phyloP scores from a whole-genome alignment of 2,797 vertebrate genomes.

The Nannoperca australis region DNA sequence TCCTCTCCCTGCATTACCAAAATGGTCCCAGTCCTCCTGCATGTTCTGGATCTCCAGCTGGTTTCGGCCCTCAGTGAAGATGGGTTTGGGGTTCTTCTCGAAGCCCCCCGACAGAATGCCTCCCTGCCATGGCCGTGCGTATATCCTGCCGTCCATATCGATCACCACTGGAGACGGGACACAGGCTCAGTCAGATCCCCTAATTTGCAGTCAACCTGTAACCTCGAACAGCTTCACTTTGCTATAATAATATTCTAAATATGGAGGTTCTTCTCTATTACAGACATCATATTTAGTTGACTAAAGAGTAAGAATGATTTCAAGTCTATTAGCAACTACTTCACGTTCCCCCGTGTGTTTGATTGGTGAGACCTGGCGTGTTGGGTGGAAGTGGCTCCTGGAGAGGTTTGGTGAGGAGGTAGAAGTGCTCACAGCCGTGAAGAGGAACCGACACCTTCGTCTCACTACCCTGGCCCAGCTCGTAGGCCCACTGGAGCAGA shows the following conservation, averaged over 20 bases:
- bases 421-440: slow-evolving; percentile 98
- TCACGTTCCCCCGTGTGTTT: not conserved
- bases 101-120: slow-evolving; percentile 96
- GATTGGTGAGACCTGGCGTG: slow-evolving; percentile 87
- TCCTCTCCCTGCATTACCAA: slow-evolving; percentile 83
- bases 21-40: slow-evolving; percentile 99
- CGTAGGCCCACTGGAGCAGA: slow-evolving; percentile 94
- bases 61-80: slow-evolving; percentile 97
- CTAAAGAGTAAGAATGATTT: not conserved
- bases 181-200: slow-evolving; percentile 17
- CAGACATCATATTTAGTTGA: not conserved
- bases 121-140: slow-evolving; percentile 93
- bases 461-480: slow-evolving; percentile 94
- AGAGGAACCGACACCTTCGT: slow-evolving; percentile 93
- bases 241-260: too few relatives aligned
- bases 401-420: slow-evolving; percentile 94
- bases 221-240: not conserved
- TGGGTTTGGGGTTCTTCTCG: slow-evolving; percentile 98
- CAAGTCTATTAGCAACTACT: not conserved
- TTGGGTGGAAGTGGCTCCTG: slow-evolving; percentile 85
- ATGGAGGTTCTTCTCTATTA: not conserved
- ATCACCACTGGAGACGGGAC: slow-evolving; percentile 86
- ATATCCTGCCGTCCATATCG: slow-evolving; percentile 96
- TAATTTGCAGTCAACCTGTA: not conserved
- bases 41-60: slow-evolving; percentile 97